Percentiles rank a stretch among this genome's conserved stretches.
phyloP scores from a whole-genome alignment of 2,113 vertebrate species.

The Gambusia affinis region DNA sequence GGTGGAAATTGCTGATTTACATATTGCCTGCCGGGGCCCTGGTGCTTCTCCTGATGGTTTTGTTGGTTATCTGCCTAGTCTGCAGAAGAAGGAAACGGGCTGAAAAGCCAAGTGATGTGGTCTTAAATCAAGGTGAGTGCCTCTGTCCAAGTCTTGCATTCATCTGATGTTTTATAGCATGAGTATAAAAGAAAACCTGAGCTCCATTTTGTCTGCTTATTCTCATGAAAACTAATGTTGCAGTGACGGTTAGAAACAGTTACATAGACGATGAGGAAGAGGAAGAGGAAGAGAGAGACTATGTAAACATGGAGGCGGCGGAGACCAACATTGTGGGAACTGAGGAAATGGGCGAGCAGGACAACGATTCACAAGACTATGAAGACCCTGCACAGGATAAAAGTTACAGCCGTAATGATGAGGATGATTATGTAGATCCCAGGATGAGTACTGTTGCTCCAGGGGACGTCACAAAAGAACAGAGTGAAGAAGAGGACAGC shows the following conservation, averaged over 20 bases:
- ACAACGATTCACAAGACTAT: neutral
- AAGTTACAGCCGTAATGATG: neutral
- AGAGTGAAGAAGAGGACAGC: neutral
- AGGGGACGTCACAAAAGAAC: neutral
- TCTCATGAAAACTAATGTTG: neutral
- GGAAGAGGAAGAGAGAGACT: constrained; percentile 6
- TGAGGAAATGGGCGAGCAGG: neutral
- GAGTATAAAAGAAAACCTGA: neutral
- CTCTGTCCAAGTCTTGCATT: neutral
- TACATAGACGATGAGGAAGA: neutral
- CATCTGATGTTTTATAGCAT: neutral
- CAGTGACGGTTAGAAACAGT: neutral
- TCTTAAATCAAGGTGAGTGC: constrained; percentile 14
- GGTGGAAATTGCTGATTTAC: neutral
- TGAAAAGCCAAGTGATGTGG: neutral
- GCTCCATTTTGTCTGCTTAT: neutral
- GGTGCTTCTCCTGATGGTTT: neutral
- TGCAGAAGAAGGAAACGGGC: neutral
- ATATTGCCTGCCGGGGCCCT: neutral
- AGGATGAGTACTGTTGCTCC: neutral
- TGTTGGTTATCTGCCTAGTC: constrained; percentile 1
- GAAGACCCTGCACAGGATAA: neutral
- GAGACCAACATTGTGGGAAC: neutral
- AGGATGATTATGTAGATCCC: neutral
- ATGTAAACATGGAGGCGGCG: constrained; percentile 1